These are phyloP conservation scores for Acronicta leporina DNA, from an alignment of 2,888 invertebrate genomes.

Conservation along the genomic window DNA sequence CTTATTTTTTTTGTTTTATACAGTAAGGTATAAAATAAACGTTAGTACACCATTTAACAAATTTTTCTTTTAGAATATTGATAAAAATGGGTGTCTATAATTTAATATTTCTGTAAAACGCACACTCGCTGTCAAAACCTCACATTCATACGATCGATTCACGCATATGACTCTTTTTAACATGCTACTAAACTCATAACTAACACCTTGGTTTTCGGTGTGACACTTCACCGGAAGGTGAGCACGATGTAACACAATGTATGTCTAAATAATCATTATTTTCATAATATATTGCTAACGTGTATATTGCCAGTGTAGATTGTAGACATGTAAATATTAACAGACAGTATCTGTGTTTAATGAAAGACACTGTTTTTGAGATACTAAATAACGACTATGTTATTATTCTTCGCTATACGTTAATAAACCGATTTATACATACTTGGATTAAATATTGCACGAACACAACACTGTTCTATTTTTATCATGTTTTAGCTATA, in stretches of 20 bases:
- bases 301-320: slow-evolving; percentile 79
- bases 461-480: slow-evolving; percentile 13
- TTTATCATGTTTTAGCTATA: slow-evolving; percentile 39
- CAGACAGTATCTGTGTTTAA: slow-evolving; percentile 38
- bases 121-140: slow-evolving; percentile 42
- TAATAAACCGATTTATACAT: slow-evolving; percentile 5
- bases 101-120: not conserved
- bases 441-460: slow-evolving; percentile 22
- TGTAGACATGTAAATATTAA: slow-evolving; percentile 60
- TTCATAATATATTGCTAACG: slow-evolving; percentile 69
- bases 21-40: no score
- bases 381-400: slow-evolving; percentile 38
- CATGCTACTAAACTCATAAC: slow-evolving; percentile 49
- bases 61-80: no score
- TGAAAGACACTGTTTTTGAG: slow-evolving; percentile 28
- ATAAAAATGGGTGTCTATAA: not conserved
- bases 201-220: slow-evolving; percentile 53
- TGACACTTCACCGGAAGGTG: slow-evolving; percentile 37
- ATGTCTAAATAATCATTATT: slow-evolving; percentile 18
- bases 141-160: slow-evolving; percentile 32
- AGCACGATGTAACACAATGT: slow-evolving; percentile 42
- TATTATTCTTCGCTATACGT: slow-evolving; percentile 22
- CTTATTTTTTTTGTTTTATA: no score
- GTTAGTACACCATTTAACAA: no score
- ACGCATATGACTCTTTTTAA: slow-evolving; percentile 46